phyloP scores from a whole-genome alignment of 2,888 invertebrate species.

The Plutella xylostella region DNA sequence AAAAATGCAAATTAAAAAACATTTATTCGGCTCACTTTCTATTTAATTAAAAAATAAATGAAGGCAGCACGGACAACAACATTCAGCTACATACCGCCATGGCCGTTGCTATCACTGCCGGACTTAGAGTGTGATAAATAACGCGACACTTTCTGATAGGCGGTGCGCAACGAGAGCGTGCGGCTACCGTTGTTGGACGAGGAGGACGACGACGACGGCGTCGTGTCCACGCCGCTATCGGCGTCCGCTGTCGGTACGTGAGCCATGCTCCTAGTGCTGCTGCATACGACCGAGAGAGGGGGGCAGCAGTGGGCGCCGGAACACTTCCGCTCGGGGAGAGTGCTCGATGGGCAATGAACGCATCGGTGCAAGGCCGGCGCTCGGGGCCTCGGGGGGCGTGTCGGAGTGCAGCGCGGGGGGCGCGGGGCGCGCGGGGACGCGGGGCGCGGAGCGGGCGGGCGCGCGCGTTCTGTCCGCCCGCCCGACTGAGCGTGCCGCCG shows the following conservation, averaged over 20 bases:
- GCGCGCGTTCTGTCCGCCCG: slow-evolving; percentile 32
- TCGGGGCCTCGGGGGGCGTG: slow-evolving; percentile 31
- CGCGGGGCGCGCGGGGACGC: slow-evolving; percentile 26
- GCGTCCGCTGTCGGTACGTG: no score
- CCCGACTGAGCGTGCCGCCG: slow-evolving; percentile 27
- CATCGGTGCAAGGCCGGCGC: slow-evolving; percentile 21
- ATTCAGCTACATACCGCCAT: no score
- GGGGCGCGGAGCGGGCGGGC: slow-evolving; percentile 23
- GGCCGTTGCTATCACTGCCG: neutral
- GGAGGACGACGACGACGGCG: slow-evolving; percentile 6
- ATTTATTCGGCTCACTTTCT: no score
- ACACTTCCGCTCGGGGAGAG: neutral
- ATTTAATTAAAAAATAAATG: no score
- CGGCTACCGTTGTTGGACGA: slow-evolving; percentile 6
- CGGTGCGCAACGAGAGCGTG: slow-evolving; percentile 19
- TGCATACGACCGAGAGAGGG: neutral
- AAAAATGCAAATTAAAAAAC: no score
- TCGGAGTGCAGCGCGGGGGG: slow-evolving; percentile 29
- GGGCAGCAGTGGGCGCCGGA: neutral
- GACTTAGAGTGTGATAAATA: no score
- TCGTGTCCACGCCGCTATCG: neutral
- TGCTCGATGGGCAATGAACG: slow-evolving; percentile 23
- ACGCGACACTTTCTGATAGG: slow-evolving; percentile 23
- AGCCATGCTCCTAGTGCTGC: neutral
- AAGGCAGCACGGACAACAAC: no score